Conservation (phyloP, 2,113 vertebrate genomes). For the Psephotus haematonotus region DNA sequence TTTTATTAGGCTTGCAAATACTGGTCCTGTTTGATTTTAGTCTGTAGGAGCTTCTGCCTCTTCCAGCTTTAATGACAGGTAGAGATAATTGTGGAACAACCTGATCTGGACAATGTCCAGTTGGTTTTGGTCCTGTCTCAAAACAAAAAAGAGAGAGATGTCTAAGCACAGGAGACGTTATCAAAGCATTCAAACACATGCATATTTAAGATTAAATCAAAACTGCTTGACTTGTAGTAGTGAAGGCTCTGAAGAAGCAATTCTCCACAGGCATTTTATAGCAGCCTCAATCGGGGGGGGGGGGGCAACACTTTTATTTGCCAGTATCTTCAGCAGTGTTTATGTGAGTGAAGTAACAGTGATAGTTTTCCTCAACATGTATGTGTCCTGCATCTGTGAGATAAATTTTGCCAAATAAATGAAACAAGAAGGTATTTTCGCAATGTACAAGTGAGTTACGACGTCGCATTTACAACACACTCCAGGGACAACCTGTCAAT, state of each 20-base stretch:
- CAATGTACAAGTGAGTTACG: neutral
- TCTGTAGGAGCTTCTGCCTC: neutral
- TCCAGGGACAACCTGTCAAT: conserved; percentile 33
- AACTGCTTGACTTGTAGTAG: neutral
- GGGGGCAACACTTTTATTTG: neutral
- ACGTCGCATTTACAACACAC: neutral
- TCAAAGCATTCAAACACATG: neutral
- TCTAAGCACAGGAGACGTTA: neutral
- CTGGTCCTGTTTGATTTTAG: neutral
- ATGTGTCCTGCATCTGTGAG: neutral
- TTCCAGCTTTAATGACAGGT: neutral
- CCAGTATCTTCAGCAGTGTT: neutral
- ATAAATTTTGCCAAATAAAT: neutral
- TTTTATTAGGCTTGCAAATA: neutral
- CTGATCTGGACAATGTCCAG: fast-evolving
- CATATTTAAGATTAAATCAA: neutral
- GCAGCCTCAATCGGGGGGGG: neutral
- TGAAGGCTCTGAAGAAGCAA: neutral
- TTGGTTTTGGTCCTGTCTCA: neutral
- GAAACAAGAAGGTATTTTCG: neutral
- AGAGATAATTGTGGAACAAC: neutral
- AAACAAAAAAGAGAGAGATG: neutral
- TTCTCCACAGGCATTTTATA: neutral
- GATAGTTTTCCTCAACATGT: neutral
- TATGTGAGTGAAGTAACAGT: neutral